Evolutionary conservation across 1,140 invertebrate species (phyloP), one percentile per base, ranked within the genome.

Genomic region (Pseudoatta argentina): DNA sequence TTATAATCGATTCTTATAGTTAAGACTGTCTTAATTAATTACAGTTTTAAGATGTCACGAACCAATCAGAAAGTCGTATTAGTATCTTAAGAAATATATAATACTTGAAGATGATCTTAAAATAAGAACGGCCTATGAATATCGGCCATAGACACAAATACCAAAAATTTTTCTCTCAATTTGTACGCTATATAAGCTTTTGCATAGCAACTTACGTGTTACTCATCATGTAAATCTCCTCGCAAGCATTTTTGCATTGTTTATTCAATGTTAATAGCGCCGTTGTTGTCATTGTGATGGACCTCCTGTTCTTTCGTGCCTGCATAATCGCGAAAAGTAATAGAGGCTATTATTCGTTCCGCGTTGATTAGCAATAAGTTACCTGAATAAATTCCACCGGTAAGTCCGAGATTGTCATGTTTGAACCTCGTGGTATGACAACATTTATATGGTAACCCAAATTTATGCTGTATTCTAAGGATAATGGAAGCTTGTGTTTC

Each of bases 371-470:
- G 16, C 27, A 12, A n/a, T 55, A n/a, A 7, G 39, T 21, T 88
- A 94, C 93, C 94, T 97, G 96, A 78, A 97, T 96, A 91, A 98
- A 97, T 72, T 96, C 95, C 1, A 95, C 90, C 2, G 98, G 97
- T 30, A 97, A 94, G 87, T 97, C 94, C 53, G 95, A 95, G n/a
- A 95, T 91, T 85, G 95, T 94, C 39, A 96, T 96, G 44, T 92
- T 92, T 21, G 88, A 86, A 61, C 93, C 93, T 73, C 93, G 92
- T 14, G 95, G 95, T 30, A 95, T 83, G 72, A 96, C 94, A 85
- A 98, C 93, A 87, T 97, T 96, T 57, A 98, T 97, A 91, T 98
- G 97, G 93, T 98, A 98, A 4, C 98, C 98, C 89, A 97, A 96
- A 55, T 96, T 95, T 1, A 95, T 93, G 91, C 96, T 98, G 91